Evolutionary conservation across 2,888 invertebrate species (phyloP).

Genomic region (Torymus aiolomorphi): DNA sequence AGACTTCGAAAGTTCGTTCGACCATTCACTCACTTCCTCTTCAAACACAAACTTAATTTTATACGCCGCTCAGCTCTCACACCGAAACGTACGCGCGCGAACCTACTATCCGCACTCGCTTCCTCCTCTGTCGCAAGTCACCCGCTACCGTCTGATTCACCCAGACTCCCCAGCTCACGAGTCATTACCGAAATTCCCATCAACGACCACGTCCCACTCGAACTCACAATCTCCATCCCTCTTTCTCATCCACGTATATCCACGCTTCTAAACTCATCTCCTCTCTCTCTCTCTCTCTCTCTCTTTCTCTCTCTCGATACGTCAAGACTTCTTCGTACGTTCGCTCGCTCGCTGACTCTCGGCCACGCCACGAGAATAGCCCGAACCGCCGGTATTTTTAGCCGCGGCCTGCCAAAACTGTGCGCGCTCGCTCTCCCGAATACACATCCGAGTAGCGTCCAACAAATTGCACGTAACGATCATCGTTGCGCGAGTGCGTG

Average conservation of each 20-base stretch:
- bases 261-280: background rate
- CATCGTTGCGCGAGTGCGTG: background rate
- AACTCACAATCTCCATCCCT: background rate
- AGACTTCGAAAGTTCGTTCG: no score
- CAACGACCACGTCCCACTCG: background rate
- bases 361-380: constrained; percentile 40
- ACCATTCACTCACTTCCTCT: no score
- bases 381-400: constrained; percentile 48
- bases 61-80: no score
- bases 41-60: no score
- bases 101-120: no score
- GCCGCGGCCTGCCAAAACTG: background rate
- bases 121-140: no score
- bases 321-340: constrained; percentile 22
- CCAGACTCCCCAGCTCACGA: no score
- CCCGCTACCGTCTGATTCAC: no score
- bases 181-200: background rate
- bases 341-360: background rate
- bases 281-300: constrained; percentile 37
- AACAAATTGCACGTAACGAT: constrained; percentile 38
- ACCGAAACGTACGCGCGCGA: no score
- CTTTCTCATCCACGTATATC: background rate
- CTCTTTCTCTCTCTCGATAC: constrained; percentile 43
- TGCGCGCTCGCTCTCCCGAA: background rate
- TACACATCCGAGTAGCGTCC: background rate